Base-by-base conservation (phyloP, 2,888 invertebrate species). In the Leucophora obtusa region DNA sequence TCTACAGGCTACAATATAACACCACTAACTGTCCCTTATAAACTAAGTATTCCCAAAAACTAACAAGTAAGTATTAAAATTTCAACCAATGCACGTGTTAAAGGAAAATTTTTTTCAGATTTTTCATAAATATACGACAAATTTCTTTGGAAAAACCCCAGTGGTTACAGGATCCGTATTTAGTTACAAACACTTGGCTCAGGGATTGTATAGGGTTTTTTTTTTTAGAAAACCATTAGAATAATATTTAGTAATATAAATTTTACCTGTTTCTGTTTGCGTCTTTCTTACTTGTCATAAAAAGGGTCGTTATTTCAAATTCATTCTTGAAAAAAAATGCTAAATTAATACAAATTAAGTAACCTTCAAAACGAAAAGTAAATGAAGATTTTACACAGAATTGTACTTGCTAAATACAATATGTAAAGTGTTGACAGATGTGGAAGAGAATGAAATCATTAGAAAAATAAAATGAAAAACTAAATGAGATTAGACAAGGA, bases 271-370 rank as follows among this genome's bases (percentile, higher is more conserved):
- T 60, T 54, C 38, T 58, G 21, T 8, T 28, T 47, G 43, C 11
- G 15, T n/a, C 6, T 47, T 5, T 38, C 24, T 24, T 18, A 54
- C n/a, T 38, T 14, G 53, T 33, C 63, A 18, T 5, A 47, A 62
- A 47, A 62, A 47, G n/a, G 60, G 60, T 43, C 21, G 9, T 15
- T 62, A 50, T 62, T 56, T 7, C 10, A 68, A 68, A 69, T 38
- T 68, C 68, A 68, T 68, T 68, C 59, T 56, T 60, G n/a, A 21
- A 33, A 33, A 35, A 43, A 53, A 74, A 70, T 79, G 60, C 65
- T 70, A 74, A 74, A 79, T 66, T 66, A 74, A 79, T 79, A 69
- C 33, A 70, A 65, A 79, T 65, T 65, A 69, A 74, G 79, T 79
- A 79, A 79, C 71, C 70, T 79, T 79, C 65, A 47, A n/a, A 47